Evolutionary conservation across 2,888 invertebrate genomes (phyloP), one percentile per base, ranked within the genome.

Genomic region (Mythimna albipuncta): DNA sequence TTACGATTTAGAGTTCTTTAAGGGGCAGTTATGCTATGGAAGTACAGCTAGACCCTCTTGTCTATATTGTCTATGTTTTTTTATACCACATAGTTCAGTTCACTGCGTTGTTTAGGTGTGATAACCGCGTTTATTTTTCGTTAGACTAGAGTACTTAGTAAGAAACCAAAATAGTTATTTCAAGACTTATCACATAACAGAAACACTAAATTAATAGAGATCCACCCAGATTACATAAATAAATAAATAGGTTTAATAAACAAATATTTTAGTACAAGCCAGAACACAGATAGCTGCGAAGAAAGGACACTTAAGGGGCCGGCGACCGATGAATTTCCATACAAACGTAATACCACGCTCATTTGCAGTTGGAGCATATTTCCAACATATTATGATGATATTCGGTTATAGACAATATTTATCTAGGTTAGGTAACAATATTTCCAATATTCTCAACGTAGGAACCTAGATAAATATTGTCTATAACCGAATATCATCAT

Each of bases 151-250:
- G 5, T n/a, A 62, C 6, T 47, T 47, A 47, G 10, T 58, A 32
- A 16, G 7, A 41, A 16, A n/a, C 26, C 2, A 52, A 13, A 21
- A 44, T 16, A 2, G 10, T 35, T 41, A 50, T 52, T 41, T 50
- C 5, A 19, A 32, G 2, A 19, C 10, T 44, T 19, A 7, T 19
- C 7, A 2, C 38, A 54, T 2, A 35, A 61, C 6, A 50, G 10
- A 26, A 38, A 21, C 11, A 52, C 21, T n/a, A 32, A 55, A 13
- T 72, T 79, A 68, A 55, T 32, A 21, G 64, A 72, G 61, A 79
- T 79, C 81, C 79, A 79, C 70, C 79, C 81, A 79, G 77, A 58
- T 26, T 7, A 55, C 21, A 58, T 4, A 63, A 16, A n/a, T 21
- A 63, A 16, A n/a, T 21, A 41, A 1, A 44, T 5, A n/a, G 3